Conservation (phyloP, 2,888 invertebrate species). For the Netelia virgata region DNA sequence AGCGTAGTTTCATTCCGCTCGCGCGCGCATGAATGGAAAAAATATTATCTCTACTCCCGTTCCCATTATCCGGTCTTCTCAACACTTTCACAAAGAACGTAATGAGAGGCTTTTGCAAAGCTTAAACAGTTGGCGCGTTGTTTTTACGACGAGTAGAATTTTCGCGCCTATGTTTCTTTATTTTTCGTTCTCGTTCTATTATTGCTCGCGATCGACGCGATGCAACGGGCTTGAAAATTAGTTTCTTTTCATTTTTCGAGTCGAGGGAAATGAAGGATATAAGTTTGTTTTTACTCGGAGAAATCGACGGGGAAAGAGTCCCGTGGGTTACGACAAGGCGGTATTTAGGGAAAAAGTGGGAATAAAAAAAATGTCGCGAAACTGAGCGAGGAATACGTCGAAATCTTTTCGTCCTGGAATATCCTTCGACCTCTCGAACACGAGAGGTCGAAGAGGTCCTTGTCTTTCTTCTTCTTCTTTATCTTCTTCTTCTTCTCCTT, state of each 20-base stretch:
- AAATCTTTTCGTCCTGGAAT: constrained; percentile 40
- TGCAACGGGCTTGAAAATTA: neutral
- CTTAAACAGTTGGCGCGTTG: neutral
- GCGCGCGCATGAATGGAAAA: constrained; percentile 21
- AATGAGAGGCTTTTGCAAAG: constrained; percentile 28
- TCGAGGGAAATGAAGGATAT: neutral
- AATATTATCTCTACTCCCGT: constrained; percentile 1
- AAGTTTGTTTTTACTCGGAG: neutral
- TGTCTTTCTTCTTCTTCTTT: constrained; percentile 21
- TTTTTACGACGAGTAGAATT: neutral
- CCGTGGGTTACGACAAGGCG: constrained; percentile 4
- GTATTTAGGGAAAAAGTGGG: neutral
- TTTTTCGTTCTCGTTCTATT: neutral
- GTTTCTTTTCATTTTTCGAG: neutral
- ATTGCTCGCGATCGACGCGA: neutral
- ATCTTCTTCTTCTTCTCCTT: constrained; percentile 23
- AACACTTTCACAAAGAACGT: constrained; percentile 18
- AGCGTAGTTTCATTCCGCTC: constrained; percentile 4
- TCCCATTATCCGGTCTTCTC: constrained; percentile 6
- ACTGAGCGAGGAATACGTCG: constrained; percentile 26
- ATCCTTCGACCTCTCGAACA: constrained; percentile 45
- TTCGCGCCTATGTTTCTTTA: neutral
- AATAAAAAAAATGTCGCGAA: constrained; percentile 7
- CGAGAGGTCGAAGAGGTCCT: too few species aligned
- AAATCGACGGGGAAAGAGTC: constrained; percentile 42